A percentile compares a stretch with the other conserved stretches of the same genome.
phyloP scores from a whole-genome alignment of 2,113 vertebrate species.

The Micromys minutus region DNA sequence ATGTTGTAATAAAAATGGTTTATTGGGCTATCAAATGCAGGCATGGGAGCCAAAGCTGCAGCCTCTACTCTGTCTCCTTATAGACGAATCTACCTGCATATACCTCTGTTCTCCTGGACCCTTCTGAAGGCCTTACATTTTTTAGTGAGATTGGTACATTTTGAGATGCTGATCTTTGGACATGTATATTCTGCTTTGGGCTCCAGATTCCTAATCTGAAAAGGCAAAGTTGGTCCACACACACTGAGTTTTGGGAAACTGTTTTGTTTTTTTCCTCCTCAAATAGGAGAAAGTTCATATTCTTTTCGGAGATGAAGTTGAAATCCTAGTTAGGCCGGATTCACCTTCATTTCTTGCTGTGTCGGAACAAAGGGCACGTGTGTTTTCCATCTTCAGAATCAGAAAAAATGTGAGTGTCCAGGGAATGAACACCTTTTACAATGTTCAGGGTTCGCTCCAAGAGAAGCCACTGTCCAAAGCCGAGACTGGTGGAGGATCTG shows the following conservation, averaged over 20 bases:
- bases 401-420: neutral
- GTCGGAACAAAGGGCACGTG: neutral
- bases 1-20: slow-evolving; percentile 86
- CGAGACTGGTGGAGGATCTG: rapidly evolving
- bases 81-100: neutral
- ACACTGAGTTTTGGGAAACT: neutral
- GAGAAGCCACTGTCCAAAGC: neutral
- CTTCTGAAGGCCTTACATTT: neutral
- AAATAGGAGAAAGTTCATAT: neutral
- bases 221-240: neutral
- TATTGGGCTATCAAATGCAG: slow-evolving; percentile 80
- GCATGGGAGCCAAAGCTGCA: slow-evolving; percentile 71
- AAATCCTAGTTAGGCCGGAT: too few species aligned
- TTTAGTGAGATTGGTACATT: slow-evolving; percentile 44
- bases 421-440: rapidly evolving
- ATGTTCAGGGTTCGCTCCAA: neutral
- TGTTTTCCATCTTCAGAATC: neutral
- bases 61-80: neutral
- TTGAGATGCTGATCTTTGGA: neutral
- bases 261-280: neutral
- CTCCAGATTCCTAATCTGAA: neutral
- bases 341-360: neutral
- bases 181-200: neutral
- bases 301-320: neutral
- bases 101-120: neutral